Evolutionary conservation across 2,113 vertebrate species (phyloP), one percentile per base, ranked within the genome.

Genomic region (Varanus komodoensis): DNA sequence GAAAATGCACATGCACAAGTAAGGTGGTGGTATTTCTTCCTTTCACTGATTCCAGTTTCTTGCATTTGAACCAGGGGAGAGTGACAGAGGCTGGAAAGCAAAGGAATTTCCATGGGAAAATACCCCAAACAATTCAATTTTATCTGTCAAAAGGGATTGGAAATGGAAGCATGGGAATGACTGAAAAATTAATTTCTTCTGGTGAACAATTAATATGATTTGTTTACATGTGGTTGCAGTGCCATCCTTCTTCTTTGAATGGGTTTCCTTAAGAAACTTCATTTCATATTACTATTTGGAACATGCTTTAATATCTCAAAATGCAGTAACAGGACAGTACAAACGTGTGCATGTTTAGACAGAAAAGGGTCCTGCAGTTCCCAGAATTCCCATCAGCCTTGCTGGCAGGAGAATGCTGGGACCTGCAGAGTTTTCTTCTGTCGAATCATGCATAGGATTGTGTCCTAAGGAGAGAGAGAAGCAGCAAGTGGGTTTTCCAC

Each of bases 401-500:
- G n/a, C n/a, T n/a, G n/a, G n/a, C n/a, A n/a, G n/a, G n/a, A 6
- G 52, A 5, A 54, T 54, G 52, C 52, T 9, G 9, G 52, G 52
- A 54, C 5, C 9, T 54, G 5, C 9, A 54, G 52, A 9, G 9
- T 9, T 54, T 54, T 54, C 9, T 54, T 54, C 52, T 54, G 52
- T 54, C 52, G 5, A 54, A 54, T 6, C 52, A 54, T 54, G 9
- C 52, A 54, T 54, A 54, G 52, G 52, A 54, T 54, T 54, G 52
- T 9, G 9, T 9, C 52, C 52, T 54, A 54, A 14, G 85, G 81
- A 52, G 32, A 34, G 50, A 82, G 19, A 64, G 83, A 54, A 79
- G 69, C 86, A 69, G 82, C 89, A 25, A 21, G 1, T 17, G n/a
- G 84, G 75, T 92, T 91, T 81, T 38, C 8, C 82, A 90, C 61